Percentiles rank a stretch among this genome's conserved stretches.
Evolutionary conservation across 2,113 vertebrate species (phyloP).

Genomic region (Phoxinus phoxinus): DNA sequence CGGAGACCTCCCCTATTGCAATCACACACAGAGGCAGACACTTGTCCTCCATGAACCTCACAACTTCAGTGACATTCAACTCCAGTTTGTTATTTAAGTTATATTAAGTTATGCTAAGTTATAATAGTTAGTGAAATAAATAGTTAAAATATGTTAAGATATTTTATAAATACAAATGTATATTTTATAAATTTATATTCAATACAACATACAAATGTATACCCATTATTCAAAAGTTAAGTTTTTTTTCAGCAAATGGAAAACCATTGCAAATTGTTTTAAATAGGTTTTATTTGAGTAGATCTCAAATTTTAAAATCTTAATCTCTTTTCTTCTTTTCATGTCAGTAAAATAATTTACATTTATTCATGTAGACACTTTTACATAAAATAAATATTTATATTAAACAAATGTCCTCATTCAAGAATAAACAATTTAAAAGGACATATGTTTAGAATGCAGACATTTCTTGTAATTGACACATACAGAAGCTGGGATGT

Average conservation of each 20-base stretch:
- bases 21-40: conserved; percentile 22
- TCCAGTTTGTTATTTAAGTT: background rate
- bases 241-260: background rate
- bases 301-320: no score
- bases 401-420: background rate
- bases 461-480: conserved; percentile 46
- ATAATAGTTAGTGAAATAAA: background rate
- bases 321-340: background rate
- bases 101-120: background rate
- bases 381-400: background rate
- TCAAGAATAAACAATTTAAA: background rate
- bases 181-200: no score
- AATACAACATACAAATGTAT: background rate
- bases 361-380: background rate
- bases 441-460: background rate
- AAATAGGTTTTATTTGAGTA: background rate
- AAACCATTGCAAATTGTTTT: background rate
- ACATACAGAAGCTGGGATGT: background rate
- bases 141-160: background rate
- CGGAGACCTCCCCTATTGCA: conserved; percentile 66
- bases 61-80: background rate
- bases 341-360: background rate
- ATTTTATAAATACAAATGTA: no score
- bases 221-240: background rate
- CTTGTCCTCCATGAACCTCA: background rate